Conservation (phyloP, 1,140 invertebrate species). For the Scaptomyza graminum region DNA sequence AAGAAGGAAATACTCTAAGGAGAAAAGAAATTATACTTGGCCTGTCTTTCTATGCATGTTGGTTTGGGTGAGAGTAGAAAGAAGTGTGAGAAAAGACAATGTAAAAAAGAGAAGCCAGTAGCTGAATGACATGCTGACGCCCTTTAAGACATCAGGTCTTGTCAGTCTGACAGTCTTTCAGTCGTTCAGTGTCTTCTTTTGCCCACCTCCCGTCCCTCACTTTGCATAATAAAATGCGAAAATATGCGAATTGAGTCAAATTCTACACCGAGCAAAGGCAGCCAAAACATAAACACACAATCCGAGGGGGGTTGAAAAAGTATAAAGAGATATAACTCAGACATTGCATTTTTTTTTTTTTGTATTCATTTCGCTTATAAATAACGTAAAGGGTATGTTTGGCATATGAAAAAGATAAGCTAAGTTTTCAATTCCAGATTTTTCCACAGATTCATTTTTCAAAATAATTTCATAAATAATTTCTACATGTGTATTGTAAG, state of each 20-base stretch:
- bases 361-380: not conserved
- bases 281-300: slow-evolving; percentile 20
- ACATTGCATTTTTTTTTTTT: slow-evolving; percentile 27
- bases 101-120: slow-evolving; percentile 10
- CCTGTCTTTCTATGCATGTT: no score
- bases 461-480: no score
- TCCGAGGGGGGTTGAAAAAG: slow-evolving; percentile 16
- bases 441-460: no score
- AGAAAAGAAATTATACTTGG: slow-evolving; percentile 28
- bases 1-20: not conserved
- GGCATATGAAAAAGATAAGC: not conserved
- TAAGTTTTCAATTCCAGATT: no score
- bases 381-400: not conserved
- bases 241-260: slow-evolving; percentile 72
- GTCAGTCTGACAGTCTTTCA: slow-evolving; percentile 28
- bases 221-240: slow-evolving; percentile 83
- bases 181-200: slow-evolving; percentile 18
- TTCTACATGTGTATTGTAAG: no score
- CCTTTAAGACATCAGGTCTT: slow-evolving; percentile 42
- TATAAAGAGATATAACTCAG: slow-evolving; percentile 28
- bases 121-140: slow-evolving; percentile 74
- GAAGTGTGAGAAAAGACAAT: slow-evolving; percentile 11
- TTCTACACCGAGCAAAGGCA: slow-evolving; percentile 50
- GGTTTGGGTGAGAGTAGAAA: slow-evolving; percentile 23
- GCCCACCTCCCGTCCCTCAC: slow-evolving; percentile 45